Conservation (phyloP, 2,113 vertebrate species). For the Eretmochelys imbricata region DNA sequence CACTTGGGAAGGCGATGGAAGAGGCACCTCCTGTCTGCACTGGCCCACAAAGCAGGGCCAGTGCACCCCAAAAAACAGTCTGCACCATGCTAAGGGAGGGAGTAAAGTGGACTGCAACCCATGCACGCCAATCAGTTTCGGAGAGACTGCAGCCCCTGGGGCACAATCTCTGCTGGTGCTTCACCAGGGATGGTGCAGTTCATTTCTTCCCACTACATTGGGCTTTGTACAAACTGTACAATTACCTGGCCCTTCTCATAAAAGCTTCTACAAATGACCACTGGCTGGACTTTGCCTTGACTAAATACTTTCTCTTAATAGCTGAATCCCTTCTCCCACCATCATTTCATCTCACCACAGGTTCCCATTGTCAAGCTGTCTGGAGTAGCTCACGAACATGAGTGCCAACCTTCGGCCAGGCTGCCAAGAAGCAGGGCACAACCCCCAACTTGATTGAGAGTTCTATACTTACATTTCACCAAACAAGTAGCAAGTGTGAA, state of each 20-base stretch:
- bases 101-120: neutral
- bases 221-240: neutral
- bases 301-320: neutral
- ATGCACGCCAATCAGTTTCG: neutral
- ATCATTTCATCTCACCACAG: neutral
- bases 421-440: too few species aligned
- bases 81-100: neutral
- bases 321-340: neutral
- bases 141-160: neutral
- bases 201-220: neutral
- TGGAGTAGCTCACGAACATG: too few species aligned
- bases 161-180: neutral
- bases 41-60: neutral
- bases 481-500: too few species aligned
- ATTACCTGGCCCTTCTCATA: neutral
- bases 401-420: too few species aligned
- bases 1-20: neutral
- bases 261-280: neutral
- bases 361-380: too few species aligned
- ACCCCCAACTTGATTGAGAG: too few species aligned
- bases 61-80: neutral
- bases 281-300: conserved; percentile 1
- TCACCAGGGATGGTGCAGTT: neutral
- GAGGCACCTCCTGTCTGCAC: neutral
- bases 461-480: too few species aligned